Percentiles rank a stretch among this genome's conserved stretches.
Conservation (phyloP, 2,113 vertebrate species). For the Blennius ocellaris region DNA sequence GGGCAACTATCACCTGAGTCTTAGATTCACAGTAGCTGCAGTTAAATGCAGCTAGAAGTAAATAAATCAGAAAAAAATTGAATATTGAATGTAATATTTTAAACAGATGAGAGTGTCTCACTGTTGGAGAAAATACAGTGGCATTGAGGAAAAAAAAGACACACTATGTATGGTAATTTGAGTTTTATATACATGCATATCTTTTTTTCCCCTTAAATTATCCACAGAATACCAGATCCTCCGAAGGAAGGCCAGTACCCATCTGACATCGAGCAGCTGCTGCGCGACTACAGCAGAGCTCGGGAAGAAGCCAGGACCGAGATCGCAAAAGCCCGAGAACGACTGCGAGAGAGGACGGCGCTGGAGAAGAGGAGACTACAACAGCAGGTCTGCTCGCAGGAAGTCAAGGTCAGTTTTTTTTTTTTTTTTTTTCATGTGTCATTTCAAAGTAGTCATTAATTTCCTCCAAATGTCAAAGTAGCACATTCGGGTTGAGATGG, state of each 20-base stretch:
- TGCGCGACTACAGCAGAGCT: slow-evolving; percentile 90
- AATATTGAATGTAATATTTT: too few species aligned
- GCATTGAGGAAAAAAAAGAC: too few species aligned
- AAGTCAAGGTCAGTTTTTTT: slow-evolving; percentile 81
- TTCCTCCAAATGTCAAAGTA: neutral
- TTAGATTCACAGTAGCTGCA: neutral
- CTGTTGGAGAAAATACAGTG: too few species aligned
- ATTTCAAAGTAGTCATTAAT: neutral
- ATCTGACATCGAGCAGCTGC: slow-evolving; percentile 89
- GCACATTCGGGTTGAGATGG: neutral
- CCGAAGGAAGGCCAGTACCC: slow-evolving; percentile 76
- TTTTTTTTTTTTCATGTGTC: too few species aligned
- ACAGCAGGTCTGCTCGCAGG: slow-evolving; percentile 85
- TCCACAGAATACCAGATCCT: slow-evolving; percentile 81
- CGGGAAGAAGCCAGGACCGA: slow-evolving; percentile 91
- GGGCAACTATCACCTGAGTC: neutral
- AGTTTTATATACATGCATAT: too few species aligned
- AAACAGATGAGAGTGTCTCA: too few species aligned
- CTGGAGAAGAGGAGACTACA: slow-evolving; percentile 90
- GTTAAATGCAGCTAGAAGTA: too few species aligned
- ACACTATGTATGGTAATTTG: too few species aligned
- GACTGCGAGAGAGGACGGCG: slow-evolving; percentile 88
- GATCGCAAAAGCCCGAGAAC: slow-evolving; percentile 89
- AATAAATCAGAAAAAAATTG: too few species aligned
- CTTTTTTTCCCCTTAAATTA: neutral